Evolutionary conservation across 2,888 invertebrate genomes (phyloP).

Genomic region (Prosapia bicincta): DNA sequence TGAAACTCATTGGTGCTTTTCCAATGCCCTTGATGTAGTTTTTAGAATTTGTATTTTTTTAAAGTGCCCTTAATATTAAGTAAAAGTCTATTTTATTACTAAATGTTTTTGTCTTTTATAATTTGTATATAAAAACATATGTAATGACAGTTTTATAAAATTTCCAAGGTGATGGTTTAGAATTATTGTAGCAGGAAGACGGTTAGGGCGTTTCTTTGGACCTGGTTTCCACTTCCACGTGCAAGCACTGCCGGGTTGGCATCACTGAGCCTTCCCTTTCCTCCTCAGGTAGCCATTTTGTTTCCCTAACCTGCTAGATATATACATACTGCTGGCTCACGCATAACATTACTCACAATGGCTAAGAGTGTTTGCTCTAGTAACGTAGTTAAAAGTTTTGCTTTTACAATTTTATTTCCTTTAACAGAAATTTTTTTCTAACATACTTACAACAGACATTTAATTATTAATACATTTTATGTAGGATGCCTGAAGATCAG

Average conservation of each 20-base stretch:
- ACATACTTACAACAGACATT: too few species aligned
- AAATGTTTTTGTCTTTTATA: too few species aligned
- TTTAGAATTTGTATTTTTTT: too few species aligned
- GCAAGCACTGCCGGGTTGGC: conserved; percentile 15
- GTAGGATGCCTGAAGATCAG: too few species aligned
- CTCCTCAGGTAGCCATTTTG: conserved; percentile 13
- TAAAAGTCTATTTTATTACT: too few species aligned
- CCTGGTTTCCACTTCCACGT: conserved; percentile 25
- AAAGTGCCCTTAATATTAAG: too few species aligned
- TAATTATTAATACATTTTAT: too few species aligned
- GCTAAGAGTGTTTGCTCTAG: not conserved
- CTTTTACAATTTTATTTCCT: not conserved
- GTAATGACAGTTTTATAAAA: too few species aligned
- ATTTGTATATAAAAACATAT: too few species aligned
- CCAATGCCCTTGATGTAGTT: too few species aligned
- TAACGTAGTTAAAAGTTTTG: not conserved
- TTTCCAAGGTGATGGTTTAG: not conserved
- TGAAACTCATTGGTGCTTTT: too few species aligned
- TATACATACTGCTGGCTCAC: conserved; percentile 5
- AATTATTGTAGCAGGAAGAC: conserved; percentile 10
- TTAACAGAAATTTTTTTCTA: not conserved
- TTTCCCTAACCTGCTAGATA: not conserved
- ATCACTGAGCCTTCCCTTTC: conserved; percentile 9
- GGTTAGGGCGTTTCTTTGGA: conserved; percentile 21
- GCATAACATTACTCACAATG: not conserved